Percentiles rank a stretch among this genome's conserved stretches.
Conservation (phyloP, 2,113 vertebrate genomes). For the Syngnathus typhle region DNA sequence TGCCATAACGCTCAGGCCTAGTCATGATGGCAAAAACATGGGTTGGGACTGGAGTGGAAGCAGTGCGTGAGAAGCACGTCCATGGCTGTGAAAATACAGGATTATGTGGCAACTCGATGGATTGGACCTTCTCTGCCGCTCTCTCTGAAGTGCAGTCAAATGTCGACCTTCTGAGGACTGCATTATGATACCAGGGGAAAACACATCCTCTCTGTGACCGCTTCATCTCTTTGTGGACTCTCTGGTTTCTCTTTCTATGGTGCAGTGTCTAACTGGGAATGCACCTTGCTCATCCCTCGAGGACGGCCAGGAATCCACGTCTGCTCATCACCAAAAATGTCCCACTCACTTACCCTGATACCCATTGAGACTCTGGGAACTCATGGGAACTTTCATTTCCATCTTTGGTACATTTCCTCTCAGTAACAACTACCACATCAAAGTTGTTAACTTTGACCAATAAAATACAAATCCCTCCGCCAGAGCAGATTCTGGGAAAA, state of each 20-base stretch:
- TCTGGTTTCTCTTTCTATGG: slow-evolving; percentile 31
- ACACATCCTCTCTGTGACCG: slow-evolving; percentile 49
- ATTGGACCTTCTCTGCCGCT: slow-evolving; percentile 46
- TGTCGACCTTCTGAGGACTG: slow-evolving; percentile 55
- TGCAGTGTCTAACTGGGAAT: slow-evolving; percentile 23
- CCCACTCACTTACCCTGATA: background rate
- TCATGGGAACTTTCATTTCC: background rate
- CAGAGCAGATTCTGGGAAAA: too few species aligned
- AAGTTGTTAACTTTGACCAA: background rate
- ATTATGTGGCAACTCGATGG: slow-evolving; percentile 59
- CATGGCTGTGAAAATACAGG: slow-evolving; percentile 60
- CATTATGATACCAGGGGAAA: slow-evolving; percentile 50
- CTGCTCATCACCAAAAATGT: slow-evolving; percentile 10
- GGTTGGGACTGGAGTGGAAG: slow-evolving; percentile 20
- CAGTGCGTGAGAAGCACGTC: slow-evolving; percentile 58
- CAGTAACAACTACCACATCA: background rate
- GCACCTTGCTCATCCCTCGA: slow-evolving; percentile 30
- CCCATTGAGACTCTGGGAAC: slow-evolving; percentile 9
- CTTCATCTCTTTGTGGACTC: slow-evolving; percentile 30
- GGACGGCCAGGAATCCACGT: slow-evolving; percentile 36
- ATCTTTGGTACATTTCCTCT: background rate
- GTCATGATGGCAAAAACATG: too few species aligned
- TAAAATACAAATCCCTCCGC: too few species aligned
- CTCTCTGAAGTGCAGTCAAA: slow-evolving; percentile 65
- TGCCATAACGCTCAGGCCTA: too few species aligned